Percentiles rank a stretch among this genome's conserved stretches.
Evolutionary conservation across 2,113 vertebrate genomes (phyloP).

Genomic region (Chaetops frenatus): DNA sequence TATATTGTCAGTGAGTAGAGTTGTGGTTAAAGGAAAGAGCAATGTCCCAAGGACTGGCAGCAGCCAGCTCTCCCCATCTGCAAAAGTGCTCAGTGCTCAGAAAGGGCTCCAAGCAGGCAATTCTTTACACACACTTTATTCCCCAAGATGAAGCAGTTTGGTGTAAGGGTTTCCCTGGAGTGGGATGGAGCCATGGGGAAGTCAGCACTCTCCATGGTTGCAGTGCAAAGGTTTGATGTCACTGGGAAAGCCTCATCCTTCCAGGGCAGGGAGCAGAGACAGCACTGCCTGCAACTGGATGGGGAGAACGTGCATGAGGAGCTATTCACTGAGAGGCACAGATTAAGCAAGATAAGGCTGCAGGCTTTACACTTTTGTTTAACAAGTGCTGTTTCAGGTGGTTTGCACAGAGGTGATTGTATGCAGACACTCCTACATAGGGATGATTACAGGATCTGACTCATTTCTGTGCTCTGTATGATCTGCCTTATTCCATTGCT

Average conservation of each 20-base stretch:
- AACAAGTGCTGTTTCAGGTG: constrained; percentile 32
- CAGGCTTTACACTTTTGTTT: background rate
- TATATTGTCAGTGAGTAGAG: background rate
- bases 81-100: background rate
- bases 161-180: background rate
- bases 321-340: background rate
- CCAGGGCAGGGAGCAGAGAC: background rate
- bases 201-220: background rate
- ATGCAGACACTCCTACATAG: background rate
- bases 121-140: constrained; percentile 17
- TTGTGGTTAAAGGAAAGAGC: constrained; percentile 18
- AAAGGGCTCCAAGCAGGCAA: background rate
- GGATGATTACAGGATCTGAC: constrained; percentile 33
- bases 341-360: background rate
- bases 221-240: background rate
- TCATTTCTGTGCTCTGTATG: background rate
- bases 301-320: background rate
- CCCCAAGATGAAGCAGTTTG: background rate
- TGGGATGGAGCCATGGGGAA: background rate
- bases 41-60: background rate
- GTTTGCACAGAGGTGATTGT: constrained; percentile 23
- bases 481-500: background rate
- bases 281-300: background rate
- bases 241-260: constrained; percentile 7
- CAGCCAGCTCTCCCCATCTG: background rate